A percentile compares a stretch with the other conserved stretches of the same genome.
These are phyloP conservation scores for Anguilla megastoma DNA, from an alignment of 2,797 vertebrate species.

Conservation along the genomic window DNA sequence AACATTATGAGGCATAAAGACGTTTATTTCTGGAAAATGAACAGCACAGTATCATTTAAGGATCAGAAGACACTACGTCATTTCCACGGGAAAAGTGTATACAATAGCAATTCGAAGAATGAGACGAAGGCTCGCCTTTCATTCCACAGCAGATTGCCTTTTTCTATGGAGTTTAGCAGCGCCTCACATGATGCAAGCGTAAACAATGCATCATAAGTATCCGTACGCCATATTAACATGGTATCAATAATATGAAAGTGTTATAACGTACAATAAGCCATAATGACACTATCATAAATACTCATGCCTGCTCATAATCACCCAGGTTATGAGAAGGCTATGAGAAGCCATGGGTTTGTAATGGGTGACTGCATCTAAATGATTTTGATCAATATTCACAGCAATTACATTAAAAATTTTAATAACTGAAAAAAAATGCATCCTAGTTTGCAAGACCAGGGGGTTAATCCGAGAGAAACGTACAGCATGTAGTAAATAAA, in stretches of 20 bases:
- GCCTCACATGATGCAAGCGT: not conserved
- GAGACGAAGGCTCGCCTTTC: not conserved
- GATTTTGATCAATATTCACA: not conserved
- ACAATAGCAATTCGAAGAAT: not conserved
- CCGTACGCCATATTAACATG: not conserved
- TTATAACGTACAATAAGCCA: not conserved
- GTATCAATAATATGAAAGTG: not conserved
- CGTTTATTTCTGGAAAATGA: not conserved
- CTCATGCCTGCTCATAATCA: not conserved
- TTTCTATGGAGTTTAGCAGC: not conserved
- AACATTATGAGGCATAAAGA: not conserved
- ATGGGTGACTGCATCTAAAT: not conserved
- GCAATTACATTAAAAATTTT: not conserved
- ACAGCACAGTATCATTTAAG: not conserved
- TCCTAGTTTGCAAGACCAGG: not conserved
- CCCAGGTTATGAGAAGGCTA: not conserved
- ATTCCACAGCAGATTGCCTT: not conserved
- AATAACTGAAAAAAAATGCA: not conserved
- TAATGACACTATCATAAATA: not conserved
- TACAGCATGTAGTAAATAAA: too few relatives aligned
- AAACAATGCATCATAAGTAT: not conserved
- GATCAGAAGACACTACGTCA: not conserved
- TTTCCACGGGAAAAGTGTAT: not conserved
- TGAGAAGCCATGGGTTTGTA: not conserved
- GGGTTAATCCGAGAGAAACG: not conserved